A percentile compares a stretch with the other conserved stretches of the same genome.
phyloP scores from a whole-genome alignment of 2,797 vertebrate genomes.

The Clarias fuscus region DNA sequence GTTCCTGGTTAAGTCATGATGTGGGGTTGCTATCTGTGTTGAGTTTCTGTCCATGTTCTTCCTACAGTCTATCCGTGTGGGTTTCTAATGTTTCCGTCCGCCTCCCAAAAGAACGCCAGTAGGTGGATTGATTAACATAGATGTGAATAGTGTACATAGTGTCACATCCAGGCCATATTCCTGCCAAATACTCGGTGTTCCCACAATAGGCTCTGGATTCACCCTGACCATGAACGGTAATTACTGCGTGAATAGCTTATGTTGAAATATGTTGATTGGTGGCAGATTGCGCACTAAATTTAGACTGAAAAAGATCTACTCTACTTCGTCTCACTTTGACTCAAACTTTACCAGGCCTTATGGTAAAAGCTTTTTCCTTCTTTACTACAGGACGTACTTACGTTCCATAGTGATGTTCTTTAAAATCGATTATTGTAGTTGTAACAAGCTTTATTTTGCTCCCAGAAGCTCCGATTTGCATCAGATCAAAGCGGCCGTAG shows the following conservation, averaged over 20 bases:
- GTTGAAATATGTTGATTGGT: neutral
- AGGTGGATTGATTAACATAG: neutral
- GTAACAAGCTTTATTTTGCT: constrained; percentile 31
- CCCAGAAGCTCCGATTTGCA: constrained; percentile 9
- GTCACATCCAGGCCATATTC: neutral
- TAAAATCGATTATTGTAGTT: constrained; percentile 28
- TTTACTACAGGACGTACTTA: constrained; percentile 8
- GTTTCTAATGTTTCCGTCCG: no score
- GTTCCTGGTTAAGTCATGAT: neutral
- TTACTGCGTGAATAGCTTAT: neutral
- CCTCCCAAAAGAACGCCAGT: neutral
- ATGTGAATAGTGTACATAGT: neutral
- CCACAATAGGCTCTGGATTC: neutral
- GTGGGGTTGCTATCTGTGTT: no score
- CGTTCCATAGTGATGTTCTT: neutral
- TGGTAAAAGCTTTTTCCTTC: neutral
- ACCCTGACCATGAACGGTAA: neutral
- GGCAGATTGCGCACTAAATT: neutral
- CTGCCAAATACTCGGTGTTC: neutral
- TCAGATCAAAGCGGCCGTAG: neutral
- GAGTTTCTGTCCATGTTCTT: neutral
- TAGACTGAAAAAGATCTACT: neutral
- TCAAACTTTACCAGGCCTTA: neutral
- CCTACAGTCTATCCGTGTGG: neutral
- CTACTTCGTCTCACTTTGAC: neutral